Evolutionary conservation across 2,113 vertebrate genomes (phyloP).

Genomic region (Desmodus rotundus): DNA sequence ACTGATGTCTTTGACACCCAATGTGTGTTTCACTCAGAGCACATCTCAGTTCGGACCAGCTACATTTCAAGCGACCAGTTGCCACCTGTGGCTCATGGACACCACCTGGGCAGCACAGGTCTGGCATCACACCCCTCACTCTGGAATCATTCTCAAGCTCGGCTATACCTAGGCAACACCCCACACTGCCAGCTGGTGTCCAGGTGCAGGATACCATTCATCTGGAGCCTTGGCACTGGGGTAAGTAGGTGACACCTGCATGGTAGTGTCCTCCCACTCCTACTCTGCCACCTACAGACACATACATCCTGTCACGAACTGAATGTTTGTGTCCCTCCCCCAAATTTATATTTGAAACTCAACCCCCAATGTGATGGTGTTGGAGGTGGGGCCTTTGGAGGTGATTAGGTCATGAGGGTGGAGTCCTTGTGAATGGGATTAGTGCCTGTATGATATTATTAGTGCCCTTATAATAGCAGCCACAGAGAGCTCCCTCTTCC

Average conservation of each 20-base stretch:
- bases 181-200: background rate
- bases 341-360: background rate
- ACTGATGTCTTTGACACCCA: background rate
- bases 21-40: background rate
- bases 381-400: background rate
- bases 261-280: background rate
- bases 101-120: background rate
- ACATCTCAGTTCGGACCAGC: background rate
- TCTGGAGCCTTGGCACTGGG: background rate
- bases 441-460: background rate
- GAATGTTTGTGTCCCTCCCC: background rate
- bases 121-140: background rate
- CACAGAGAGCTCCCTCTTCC: background rate
- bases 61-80: background rate
- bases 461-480: background rate
- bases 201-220: background rate
- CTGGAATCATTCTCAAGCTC: background rate
- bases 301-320: background rate
- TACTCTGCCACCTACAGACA: background rate
- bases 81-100: background rate
- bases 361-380: background rate
- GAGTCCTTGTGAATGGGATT: background rate
- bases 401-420: background rate
- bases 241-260: background rate
- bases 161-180: background rate